Conservation (phyloP, 2,888 invertebrate genomes). For the Nebria brevicollis region DNA sequence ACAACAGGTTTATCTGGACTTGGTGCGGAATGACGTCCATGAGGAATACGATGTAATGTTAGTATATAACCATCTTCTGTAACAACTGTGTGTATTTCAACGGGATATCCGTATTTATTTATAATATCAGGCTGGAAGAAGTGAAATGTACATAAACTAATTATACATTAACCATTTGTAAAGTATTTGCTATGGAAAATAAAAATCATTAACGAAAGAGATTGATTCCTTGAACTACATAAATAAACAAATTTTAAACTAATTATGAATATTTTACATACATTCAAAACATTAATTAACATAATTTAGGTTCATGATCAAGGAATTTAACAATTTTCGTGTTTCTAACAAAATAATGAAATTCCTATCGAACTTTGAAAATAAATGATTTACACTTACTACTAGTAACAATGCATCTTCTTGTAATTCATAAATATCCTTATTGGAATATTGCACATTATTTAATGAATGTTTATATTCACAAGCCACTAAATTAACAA, state of each 20-base stretch:
- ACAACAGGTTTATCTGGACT: not conserved
- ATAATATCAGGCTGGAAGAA: slow-evolving; percentile 14
- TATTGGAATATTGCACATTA: not conserved
- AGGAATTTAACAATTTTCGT: not conserved
- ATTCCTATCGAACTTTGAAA: not conserved
- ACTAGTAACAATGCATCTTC: slow-evolving; percentile 20
- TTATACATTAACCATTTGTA: not conserved
- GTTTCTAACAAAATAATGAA: not conserved
- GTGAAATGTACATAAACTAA: not conserved
- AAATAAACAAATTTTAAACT: not conserved
- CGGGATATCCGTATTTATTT: slow-evolving; percentile 15
- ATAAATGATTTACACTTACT: slow-evolving; percentile 1
- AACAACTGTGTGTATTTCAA: slow-evolving; percentile 10
- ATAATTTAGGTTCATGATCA: not conserved
- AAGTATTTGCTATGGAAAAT: not conserved
- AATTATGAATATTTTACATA: not conserved
- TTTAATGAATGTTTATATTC: not conserved
- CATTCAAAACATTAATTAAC: not conserved
- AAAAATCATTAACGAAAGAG: not conserved
- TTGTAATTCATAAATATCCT: slow-evolving; percentile 13
- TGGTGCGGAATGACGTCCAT: not conserved
- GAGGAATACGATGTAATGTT: slow-evolving; percentile 14
- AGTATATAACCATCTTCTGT: slow-evolving; percentile 25
- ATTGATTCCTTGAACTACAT: not conserved
- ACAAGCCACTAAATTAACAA: not conserved